Evolutionary conservation across 37 sponge, comb jelly and placozoan genomes (phyloP), one percentile per base, ranked within the genome.

Genomic region (Ianthella basta): DNA sequence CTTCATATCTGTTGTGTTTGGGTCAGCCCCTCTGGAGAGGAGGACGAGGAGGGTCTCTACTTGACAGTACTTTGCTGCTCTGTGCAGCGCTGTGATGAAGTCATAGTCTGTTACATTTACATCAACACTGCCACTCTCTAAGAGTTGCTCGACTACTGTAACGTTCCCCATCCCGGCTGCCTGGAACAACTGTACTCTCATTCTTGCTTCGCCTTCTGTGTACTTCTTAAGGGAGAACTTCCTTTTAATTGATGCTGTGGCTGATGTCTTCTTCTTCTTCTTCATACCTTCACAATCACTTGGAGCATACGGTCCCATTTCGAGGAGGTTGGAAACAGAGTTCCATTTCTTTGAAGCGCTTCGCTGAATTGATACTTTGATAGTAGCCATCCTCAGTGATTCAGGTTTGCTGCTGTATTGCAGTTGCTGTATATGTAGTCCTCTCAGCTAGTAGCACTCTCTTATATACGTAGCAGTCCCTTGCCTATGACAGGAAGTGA

Each of bases 21-120:
- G 78, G 54, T 75, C 78, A 23, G 78, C 78, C 6, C 78, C 78
- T 44, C 78, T 36, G 14, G 78, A 75, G 14, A 75, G 78, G 0
- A 75, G 78, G 4, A 44, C 53, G n/a, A 75, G 78, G 18, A 75
- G 23, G n/a, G 25, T 44, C 25, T 75, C 78, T 1, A 75, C 78
- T 36, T 75, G 78, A 41, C 78, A 75, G 53, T 75, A 75, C 78
- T 75, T 75, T 50, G 78, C 78, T 16, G 78, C 78, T 10, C 78
- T 13, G 53, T 75, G 78, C 37, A 75, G 54, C 40, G 78, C 78
- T 10, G 78, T 75, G 20, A 75, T 44, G 15, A 53, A 13, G 54
- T 75, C 78, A 23, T 75, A 75, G 78, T 75, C 78, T 15, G 78
- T 50, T 25, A 41, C 78, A 75, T 75, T 75, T 3, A 19, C 44